These are phyloP conservation scores for Crocodylus rhombifer DNA, from an alignment of 2,797 vertebrate species.

Conservation along the genomic window DNA sequence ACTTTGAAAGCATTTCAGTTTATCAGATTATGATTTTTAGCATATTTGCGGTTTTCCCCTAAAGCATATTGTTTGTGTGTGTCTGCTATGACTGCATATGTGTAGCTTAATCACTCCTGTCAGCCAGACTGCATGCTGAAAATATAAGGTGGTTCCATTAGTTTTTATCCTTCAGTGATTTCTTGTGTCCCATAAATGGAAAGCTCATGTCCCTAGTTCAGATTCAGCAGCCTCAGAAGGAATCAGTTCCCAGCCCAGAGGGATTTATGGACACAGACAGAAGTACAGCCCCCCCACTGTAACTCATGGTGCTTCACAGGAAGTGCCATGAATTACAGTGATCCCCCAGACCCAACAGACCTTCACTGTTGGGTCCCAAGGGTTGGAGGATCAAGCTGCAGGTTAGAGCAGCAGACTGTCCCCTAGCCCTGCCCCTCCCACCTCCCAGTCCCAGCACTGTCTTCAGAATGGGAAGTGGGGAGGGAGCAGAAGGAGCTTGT, in stretches of 20 bases:
- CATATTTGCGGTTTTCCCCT: slow-evolving; percentile 51
- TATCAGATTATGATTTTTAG: slow-evolving; percentile 62
- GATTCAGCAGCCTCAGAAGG: not conserved
- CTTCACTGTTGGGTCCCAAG: no score
- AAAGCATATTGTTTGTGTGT: slow-evolving; percentile 44
- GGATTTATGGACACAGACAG: no score
- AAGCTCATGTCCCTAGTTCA: not conserved
- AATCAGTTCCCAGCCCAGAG: not conserved
- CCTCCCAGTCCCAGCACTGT: no score
- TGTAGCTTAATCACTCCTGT: slow-evolving; percentile 23
- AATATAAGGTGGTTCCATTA: not conserved
- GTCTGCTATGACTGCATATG: not conserved
- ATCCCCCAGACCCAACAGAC: no score
- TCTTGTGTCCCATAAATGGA: not conserved
- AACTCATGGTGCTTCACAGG: no score
- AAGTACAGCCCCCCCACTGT: no score
- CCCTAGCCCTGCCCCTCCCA: no score
- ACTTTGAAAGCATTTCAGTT: slow-evolving; percentile 59
- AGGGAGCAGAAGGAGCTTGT: no score
- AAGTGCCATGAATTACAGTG: no score
- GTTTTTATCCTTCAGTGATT: not conserved
- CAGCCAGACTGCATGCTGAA: not conserved
- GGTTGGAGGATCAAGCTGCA: no score
- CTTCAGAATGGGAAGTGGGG: no score
- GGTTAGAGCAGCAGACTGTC: no score